Evolutionary conservation across 2,888 invertebrate species (phyloP).

Genomic region (Apodemia duryi): DNA sequence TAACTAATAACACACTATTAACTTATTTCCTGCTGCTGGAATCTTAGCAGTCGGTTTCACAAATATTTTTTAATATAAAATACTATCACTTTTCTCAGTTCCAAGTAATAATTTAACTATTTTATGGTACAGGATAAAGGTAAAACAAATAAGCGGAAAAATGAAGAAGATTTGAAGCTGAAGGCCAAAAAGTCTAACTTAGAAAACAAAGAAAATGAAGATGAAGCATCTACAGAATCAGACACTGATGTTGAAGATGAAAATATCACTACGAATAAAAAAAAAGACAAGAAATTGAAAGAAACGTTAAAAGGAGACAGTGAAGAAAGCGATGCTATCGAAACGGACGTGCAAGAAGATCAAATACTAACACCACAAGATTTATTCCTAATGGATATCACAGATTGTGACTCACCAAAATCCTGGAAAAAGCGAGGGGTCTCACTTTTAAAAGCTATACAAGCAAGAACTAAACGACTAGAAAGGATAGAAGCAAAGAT

Average conservation of each 20-base stretch:
- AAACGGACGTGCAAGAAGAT: constrained; percentile 54
- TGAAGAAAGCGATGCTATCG: constrained; percentile 60
- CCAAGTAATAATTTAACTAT: background rate
- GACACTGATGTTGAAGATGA: constrained; percentile 20
- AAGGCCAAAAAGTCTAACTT: constrained; percentile 22
- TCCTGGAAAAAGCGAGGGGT: constrained; percentile 50
- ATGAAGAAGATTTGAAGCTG: constrained; percentile 18
- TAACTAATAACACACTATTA: no score
- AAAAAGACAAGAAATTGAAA: constrained; percentile 23
- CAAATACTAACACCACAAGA: constrained; percentile 49
- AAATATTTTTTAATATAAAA: no score
- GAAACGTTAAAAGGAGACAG: constrained; percentile 28
- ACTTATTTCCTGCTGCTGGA: no score
- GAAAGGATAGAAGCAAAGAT: constrained; percentile 50
- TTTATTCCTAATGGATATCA: constrained; percentile 48
- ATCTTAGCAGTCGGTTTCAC: no score
- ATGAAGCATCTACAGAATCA: constrained; percentile 21
- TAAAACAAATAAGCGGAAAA: constrained; percentile 32
- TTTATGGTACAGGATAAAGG: constrained; percentile 39
- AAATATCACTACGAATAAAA: constrained; percentile 25
- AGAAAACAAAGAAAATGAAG: constrained; percentile 21
- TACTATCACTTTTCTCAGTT: background rate
- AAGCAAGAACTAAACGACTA: constrained; percentile 42
- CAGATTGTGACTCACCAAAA: constrained; percentile 48
- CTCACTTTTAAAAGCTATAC: constrained; percentile 48